Base-by-base conservation (phyloP, 1,140 invertebrate genomes). In the Leptopilina boulardi region DNA sequence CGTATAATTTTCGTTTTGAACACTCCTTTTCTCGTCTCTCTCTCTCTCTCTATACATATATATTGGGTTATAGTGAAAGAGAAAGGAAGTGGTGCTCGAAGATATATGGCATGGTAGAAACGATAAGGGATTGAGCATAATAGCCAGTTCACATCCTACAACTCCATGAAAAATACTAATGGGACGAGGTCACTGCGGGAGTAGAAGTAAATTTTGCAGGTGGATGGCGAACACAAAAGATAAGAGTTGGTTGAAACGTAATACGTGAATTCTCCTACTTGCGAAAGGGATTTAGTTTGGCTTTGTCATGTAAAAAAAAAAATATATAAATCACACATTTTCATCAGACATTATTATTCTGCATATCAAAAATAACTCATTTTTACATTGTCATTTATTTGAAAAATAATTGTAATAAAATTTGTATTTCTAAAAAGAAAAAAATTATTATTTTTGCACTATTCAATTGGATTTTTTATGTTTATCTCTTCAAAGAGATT, bases 161-260 rank as follows among this genome's bases (percentile, higher is more conserved):
- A 76, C 78, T 80, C 82, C 77, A 82, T 89, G 86, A 90, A 89
- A 90, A 89, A 90, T 90, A 88, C 85, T 88, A 88, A 88, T 88
- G 86, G 86, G 83, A 86, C 82, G 82, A 83, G 86, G 87, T 88
- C 85, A 86, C 77, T 77, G 83, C 74, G 78, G 76, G 80, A 75
- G 74, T 79, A 79, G 81, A 86, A 86, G 86, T 88, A 87, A 89
- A 90, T 90, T 89, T 89, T 81, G 83, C 84, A 84, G 85, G 80
- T 85, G 85, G 81, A 83, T 78, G 74, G 79, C 77, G 81, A 82
- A 80, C 80, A 82, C 81, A 82, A 84, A 83, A 87, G 87, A 85
- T 85, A 87, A 87, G 86, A 80, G 75, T 74, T 77, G 70, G 80
- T 84, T 85, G 77, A 73, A 82, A 56, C 54, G 70, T 82, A 84